Evolutionary conservation across 2,113 vertebrate genomes (phyloP), one percentile per base, ranked within the genome.

Genomic region (Rhinopomastus cyanomelas): DNA sequence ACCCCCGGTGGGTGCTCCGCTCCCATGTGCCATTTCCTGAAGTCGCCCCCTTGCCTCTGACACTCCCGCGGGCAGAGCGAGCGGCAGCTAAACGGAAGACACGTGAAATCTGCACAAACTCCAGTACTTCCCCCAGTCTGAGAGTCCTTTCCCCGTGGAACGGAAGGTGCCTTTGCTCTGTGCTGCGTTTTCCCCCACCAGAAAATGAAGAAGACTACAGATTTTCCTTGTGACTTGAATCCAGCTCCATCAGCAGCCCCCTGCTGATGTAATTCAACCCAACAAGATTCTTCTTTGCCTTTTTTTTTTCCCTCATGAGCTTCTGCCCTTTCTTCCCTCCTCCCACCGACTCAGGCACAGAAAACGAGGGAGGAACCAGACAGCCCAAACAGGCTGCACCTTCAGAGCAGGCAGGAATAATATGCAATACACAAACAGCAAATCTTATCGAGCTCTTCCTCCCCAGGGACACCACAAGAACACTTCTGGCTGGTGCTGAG

Each of bases 141-240:
- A 76, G 90, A 85, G 49, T 67, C 81, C 67, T 39, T 78, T 85
- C 39, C 32, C 74, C 81, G 69, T 77, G 53, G 56, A 89, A 22
- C 34, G 32, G 81, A 93, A 92, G 26, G 4, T 39, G 34, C 62
- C 64, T 92, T 90, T 90, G 71, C 59, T 87, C n/a, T 73, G 61
- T 57, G 64, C 75, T 71, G 34, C 87, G 71, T 83, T 92, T 83
- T 88, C 83, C 57, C 73, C 78, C 78, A 81, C 32, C 61, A 89
- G 76, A 91, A 96, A 93, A 93, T 94, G n/a, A 92, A 81, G 68
- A 87, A 56, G 36, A 90, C 95, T 73, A 91, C 82, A 78, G 71
- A 78, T 96, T 92, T 96, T 94, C 84, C 86, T 93, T 82, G 88
- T 94, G 64, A 88, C 79, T 93, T 94, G 78, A 90, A 90, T 95